A percentile compares a stretch with the other conserved stretches of the same genome.
phyloP scores from a whole-genome alignment of 2,888 invertebrate genomes.

The Pogonocherus hispidulus region DNA sequence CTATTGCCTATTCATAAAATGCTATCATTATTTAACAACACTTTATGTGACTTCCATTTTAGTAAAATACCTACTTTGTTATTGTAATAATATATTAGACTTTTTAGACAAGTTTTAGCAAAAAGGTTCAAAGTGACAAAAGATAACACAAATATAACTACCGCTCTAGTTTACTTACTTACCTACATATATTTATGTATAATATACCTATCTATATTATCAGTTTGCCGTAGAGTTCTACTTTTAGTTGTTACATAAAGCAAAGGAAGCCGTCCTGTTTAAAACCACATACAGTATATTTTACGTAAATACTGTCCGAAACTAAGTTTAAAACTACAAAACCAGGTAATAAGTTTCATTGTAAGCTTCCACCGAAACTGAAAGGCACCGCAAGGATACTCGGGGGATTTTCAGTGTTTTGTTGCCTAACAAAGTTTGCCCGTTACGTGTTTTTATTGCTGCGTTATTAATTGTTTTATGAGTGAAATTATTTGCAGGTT shows the following conservation, averaged over 20 bases:
- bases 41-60: too few species aligned
- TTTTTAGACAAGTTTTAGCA: too few species aligned
- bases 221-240: constrained; percentile 12
- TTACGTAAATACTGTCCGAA: constrained; percentile 36
- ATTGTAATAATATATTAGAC: too few species aligned
- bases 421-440: not conserved
- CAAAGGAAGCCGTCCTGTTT: constrained; percentile 1
- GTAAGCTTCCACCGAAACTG: constrained; percentile 48
- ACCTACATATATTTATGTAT: not conserved
- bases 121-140: too few species aligned
- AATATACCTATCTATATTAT: not conserved
- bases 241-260: constrained; percentile 7
- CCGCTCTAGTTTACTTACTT: not conserved
- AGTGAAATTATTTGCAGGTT: not conserved
- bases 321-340: constrained; percentile 42
- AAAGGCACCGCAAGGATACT: constrained; percentile 16
- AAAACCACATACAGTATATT: constrained; percentile 38
- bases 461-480: not conserved
- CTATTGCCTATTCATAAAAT: too few species aligned
- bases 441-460: not conserved
- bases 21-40: too few species aligned
- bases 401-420: constrained; percentile 9
- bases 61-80: too few species aligned
- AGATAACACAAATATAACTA: too few species aligned
- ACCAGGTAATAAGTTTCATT: constrained; percentile 46